Evolutionary conservation across 2,888 invertebrate species (phyloP).

Genomic region (Apocheima hispidaria): DNA sequence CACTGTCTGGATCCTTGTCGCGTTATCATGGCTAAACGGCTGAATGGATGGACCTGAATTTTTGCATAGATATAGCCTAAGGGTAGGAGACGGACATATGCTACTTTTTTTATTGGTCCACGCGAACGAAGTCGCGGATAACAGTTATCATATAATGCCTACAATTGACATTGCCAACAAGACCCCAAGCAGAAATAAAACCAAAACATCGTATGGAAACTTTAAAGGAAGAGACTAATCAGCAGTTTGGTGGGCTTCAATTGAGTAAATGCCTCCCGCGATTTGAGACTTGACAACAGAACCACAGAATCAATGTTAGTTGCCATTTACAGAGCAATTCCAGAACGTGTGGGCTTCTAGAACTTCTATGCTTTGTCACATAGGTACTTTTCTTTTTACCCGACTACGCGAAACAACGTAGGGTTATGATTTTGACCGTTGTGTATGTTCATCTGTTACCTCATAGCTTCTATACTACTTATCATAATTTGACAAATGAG

Average conservation of each 20-base stretch:
- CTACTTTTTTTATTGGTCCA: background rate
- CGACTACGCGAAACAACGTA: too few species aligned
- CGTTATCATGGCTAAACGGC: too few species aligned
- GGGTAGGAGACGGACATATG: too few species aligned
- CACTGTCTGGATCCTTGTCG: too few species aligned
- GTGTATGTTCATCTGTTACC: too few species aligned
- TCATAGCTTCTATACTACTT: too few species aligned
- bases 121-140: too few species aligned
- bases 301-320: slow-evolving; percentile 1
- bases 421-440: too few species aligned
- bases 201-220: slow-evolving; percentile 60
- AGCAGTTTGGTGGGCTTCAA: slow-evolving; percentile 64
- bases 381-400: too few species aligned
- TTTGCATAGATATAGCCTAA: too few species aligned
- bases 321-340: background rate
- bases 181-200: slow-evolving; percentile 30
- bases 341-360: slow-evolving; percentile 3
- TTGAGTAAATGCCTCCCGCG: slow-evolving; percentile 52
- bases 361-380: background rate
- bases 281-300: slow-evolving; percentile 24
- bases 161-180: background rate
- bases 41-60: too few species aligned
- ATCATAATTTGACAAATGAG: too few species aligned
- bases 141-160: slow-evolving; percentile 1
- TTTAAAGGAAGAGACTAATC: slow-evolving; percentile 68